Evolutionary conservation across 1,140 invertebrate species (phyloP), one percentile per base, ranked within the genome.

Genomic region (Calliphora vicina): DNA sequence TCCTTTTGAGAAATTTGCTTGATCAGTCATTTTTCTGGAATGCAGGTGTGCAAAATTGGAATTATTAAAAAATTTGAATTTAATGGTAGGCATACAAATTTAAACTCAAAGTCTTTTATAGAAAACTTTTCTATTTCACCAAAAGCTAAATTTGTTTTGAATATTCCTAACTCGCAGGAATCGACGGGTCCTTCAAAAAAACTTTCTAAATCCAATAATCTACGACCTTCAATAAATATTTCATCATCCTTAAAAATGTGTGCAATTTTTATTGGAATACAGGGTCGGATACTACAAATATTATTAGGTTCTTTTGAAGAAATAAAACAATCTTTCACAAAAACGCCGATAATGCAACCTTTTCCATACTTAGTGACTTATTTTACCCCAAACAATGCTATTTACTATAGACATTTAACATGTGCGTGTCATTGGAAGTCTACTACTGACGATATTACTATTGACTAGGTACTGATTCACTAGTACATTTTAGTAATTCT

Each of bases 311-410:
- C 29, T 42, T 42, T 78, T 26, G 13, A 78, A n/a, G 74, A 78
- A 42, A 78, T 45, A n/a, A 23, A 78, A 42, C 74, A 78, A 17
- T 78, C 74, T n/a, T 78, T 78, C 3, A 78, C 74, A 42, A 78
- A 78, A 78, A 26, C 74, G n/a, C 29, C 29, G 13, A 78, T 27
- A 78, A 78, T 78, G 10, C 15, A 1, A 42, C 20, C 42, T 42
- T 26, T 25, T 72, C 23, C 25, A 26, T 72, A 72, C 23, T 26
- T 72, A 26, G 26, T 26, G 1, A 12, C 23, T 26, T 72, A 9
- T 9, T 71, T 71, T 23, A n/a, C n/a, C n/a, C n/a, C n/a, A n/a
- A n/a, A n/a, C n/a, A n/a, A n/a, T n/a, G n/a, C n/a, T n/a, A n/a
- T n/a, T n/a, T n/a, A n/a, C n/a, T n/a, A n/a, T n/a, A n/a, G n/a